These are phyloP conservation scores for Apistogramma diplotaenia DNA, from an alignment of 2,113 vertebrate species.

Conservation along the genomic window DNA sequence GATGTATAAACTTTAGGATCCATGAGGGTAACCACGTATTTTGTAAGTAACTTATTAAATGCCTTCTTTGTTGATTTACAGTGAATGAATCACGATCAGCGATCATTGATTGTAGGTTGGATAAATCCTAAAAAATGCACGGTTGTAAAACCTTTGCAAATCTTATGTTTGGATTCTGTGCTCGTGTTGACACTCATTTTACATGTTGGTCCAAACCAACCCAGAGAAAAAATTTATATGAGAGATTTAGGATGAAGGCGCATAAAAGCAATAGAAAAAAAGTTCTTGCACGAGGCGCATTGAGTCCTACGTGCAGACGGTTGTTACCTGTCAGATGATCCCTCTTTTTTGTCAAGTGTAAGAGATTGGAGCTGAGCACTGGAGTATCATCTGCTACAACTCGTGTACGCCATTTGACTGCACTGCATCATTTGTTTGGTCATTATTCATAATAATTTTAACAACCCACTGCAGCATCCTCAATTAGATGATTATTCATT, in stretches of 20 bases:
- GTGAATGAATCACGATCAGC: neutral
- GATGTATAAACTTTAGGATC: neutral
- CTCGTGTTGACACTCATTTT: too few species aligned
- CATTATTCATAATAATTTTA: constrained; percentile 40
- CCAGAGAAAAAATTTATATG: neutral
- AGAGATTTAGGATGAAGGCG: neutral
- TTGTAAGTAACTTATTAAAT: neutral
- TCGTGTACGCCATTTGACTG: neutral
- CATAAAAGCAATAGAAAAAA: too few species aligned
- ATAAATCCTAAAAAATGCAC: too few species aligned
- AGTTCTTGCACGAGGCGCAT: neutral
- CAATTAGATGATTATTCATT: constrained; percentile 32
- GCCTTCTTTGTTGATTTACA: neutral
- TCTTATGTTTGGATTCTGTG: neutral
- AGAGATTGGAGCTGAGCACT: neutral
- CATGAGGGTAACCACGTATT: neutral
- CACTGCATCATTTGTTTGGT: constrained; percentile 24
- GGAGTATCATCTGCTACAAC: neutral
- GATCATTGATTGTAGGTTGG: neutral
- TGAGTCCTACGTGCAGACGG: neutral
- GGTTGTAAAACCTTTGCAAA: neutral
- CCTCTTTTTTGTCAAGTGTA: neutral
- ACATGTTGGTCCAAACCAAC: neutral
- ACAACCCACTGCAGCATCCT: constrained; percentile 6
- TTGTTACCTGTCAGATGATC: neutral